Evolutionary conservation across 1,140 invertebrate species (phyloP), one percentile per base, ranked within the genome.

Genomic region (Brachionus angularis): DNA sequence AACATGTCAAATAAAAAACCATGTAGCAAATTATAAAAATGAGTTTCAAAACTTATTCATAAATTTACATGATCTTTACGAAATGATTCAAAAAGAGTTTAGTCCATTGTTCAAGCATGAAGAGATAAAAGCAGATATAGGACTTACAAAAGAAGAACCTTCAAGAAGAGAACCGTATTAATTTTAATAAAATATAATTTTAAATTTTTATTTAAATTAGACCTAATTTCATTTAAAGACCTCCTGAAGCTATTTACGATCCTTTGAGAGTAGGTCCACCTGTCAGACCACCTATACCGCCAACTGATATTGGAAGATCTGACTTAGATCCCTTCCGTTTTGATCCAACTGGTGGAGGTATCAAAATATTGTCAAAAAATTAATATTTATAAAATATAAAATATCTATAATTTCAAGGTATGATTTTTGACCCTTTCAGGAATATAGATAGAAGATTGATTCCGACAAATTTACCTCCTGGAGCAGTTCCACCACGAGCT

Each of bases 361-460:
- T 16, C 21, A 49, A 23, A 23, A 23, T 1, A 49, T 49, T 10
- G 21, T 25, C 7, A 49, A 14, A 5, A 5, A 25, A 23, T 49
- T 3, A 18, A 23, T 16, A 23, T 49, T 49, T 21, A 23, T 3
- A 25, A 18, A 18, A 47, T 10, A 18, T 1, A n/a, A n/a, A n/a
- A n/a, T n/a, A n/a, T 18, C 3, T 49, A 29, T n/a, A n/a, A 14
- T 7, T 29, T 21, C 21, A 49, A 52, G 49, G 53, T 23, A 58
- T 58, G 53, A 39, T 58, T 23, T 58, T 58, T 39, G 53, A 58
- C 12, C 53, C 53, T 1, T 58, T 58, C 21, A 58, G 53, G n/a
- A 58, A 58, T 34, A 39, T 39, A 39, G 53, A 58, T 58, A 5
- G 53, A 21, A 58, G 53, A 58, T 39, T 58, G 7, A 58, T 58